These are phyloP conservation scores for Melanocharis versteri DNA, from an alignment of 2,113 vertebrate species.

Conservation along the genomic window DNA sequence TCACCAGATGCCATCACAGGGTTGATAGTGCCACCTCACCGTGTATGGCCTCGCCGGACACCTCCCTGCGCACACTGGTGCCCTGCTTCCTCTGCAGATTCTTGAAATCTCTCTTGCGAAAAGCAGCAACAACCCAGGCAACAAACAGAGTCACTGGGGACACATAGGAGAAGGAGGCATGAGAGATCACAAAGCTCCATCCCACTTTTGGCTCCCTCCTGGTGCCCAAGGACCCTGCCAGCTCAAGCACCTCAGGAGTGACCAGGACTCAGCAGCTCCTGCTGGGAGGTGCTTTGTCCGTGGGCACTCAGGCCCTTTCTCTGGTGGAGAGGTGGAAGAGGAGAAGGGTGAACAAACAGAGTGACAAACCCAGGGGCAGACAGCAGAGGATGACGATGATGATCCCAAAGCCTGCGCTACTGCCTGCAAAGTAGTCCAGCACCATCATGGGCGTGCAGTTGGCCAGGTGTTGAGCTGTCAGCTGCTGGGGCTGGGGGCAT, in stretches of 20 bases:
- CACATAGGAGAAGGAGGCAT: not conserved
- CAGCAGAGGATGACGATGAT: constrained; percentile 79
- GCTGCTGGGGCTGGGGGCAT: constrained; percentile 83
- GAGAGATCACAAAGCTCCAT: not conserved
- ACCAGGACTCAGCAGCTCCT: not conserved
- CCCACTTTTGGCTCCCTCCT: not conserved
- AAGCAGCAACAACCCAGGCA: constrained; percentile 80
- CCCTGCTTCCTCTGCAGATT: constrained; percentile 78
- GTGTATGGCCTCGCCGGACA: constrained; percentile 50
- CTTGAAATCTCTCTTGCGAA: constrained; percentile 78
- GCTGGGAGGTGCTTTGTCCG: not conserved
- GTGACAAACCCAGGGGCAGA: constrained; percentile 83
- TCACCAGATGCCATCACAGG: rapidly evolving
- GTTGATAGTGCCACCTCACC: constrained; percentile 66
- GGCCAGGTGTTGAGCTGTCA: constrained; percentile 72
- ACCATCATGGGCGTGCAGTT: constrained; percentile 75
- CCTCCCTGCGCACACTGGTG: constrained; percentile 44
- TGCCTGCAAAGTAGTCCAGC: constrained; percentile 85
- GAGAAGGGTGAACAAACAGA: not conserved
- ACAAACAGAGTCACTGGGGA: constrained; percentile 82
- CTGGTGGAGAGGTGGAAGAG: not conserved
- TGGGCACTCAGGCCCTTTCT: not conserved
- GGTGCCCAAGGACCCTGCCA: not conserved
- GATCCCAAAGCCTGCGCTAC: constrained; percentile 80
- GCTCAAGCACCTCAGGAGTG: not conserved